A percentile compares a stretch with the other conserved stretches of the same genome.
phyloP scores from a whole-genome alignment of 1,140 invertebrate species.

The Agrilus planipennis region DNA sequence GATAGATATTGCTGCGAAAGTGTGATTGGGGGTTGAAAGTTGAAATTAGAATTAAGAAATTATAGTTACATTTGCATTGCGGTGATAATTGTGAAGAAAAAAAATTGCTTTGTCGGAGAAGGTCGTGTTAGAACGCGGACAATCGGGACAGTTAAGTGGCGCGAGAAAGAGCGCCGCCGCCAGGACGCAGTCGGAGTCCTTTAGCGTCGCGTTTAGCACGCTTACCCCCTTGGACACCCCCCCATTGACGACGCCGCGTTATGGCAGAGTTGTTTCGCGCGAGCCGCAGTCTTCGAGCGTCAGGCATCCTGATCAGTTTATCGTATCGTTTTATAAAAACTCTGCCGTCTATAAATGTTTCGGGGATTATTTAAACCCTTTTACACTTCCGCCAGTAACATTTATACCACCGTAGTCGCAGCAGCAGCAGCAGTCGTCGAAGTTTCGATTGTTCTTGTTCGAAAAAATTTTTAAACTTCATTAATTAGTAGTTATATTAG shows the following conservation, averaged over 20 bases:
- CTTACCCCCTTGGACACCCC: constrained; percentile 21
- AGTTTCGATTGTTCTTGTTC: no score
- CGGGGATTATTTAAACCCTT: no score
- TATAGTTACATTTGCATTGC: background rate
- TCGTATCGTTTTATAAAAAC: no score
- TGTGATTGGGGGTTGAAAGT: background rate
- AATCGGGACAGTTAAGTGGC: constrained; percentile 21
- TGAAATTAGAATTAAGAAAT: background rate
- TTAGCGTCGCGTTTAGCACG: constrained; percentile 26
- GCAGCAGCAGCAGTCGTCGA: no score
- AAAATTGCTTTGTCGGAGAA: no score
- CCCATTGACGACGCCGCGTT: constrained; percentile 22
- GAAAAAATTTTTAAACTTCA: no score
- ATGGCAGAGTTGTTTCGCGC: no score
- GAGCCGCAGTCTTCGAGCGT: constrained; percentile 29
- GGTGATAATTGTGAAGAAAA: background rate
- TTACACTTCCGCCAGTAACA: no score
- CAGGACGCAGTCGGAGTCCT: constrained; percentile 29
- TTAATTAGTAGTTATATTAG: background rate
- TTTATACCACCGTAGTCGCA: no score
- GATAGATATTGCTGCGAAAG: background rate
- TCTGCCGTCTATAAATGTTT: no score
- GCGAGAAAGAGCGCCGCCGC: constrained; percentile 28
- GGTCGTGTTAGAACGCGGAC: constrained; percentile 9
- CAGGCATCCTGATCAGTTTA: no score